A percentile compares a stretch with the other conserved stretches of the same genome.
Conservation (phyloP, 2,888 invertebrate genomes). For the Xylota sylvarum region DNA sequence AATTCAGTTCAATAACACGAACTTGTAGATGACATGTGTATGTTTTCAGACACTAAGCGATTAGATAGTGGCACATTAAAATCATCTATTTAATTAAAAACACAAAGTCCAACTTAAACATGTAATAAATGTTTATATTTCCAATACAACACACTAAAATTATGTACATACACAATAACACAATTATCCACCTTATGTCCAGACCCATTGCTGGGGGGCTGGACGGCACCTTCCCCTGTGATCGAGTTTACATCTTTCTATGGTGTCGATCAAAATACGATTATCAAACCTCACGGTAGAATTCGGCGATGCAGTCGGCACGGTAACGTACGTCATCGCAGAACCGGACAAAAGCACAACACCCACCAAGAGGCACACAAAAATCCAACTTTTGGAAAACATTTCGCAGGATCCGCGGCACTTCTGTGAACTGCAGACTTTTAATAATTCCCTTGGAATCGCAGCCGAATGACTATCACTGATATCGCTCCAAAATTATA, state of each 20-base stretch:
- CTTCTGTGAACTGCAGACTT: background rate
- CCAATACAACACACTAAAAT: background rate
- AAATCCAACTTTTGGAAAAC: background rate
- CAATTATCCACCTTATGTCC: background rate
- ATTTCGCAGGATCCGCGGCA: background rate
- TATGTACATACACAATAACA: background rate
- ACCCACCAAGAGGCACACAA: background rate
- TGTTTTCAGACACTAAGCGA: background rate
- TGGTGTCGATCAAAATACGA: slow-evolving; percentile 5
- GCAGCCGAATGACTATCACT: background rate
- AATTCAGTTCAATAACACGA: background rate
- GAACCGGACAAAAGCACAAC: background rate
- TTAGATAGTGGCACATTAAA: background rate
- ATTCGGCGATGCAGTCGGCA: background rate
- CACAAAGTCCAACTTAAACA: too few species aligned
- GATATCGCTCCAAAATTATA: background rate
- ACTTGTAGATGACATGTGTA: background rate
- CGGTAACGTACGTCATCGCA: background rate
- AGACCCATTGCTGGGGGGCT: background rate
- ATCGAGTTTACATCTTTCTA: slow-evolving; percentile 18
- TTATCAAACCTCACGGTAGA: background rate
- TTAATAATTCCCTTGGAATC: background rate
- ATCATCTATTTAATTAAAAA: too few species aligned
- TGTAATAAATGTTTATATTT: too few species aligned
- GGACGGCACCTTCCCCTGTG: slow-evolving; percentile 27